Conservation (phyloP, 2,888 invertebrate species). For the Dynastes hyllus region DNA sequence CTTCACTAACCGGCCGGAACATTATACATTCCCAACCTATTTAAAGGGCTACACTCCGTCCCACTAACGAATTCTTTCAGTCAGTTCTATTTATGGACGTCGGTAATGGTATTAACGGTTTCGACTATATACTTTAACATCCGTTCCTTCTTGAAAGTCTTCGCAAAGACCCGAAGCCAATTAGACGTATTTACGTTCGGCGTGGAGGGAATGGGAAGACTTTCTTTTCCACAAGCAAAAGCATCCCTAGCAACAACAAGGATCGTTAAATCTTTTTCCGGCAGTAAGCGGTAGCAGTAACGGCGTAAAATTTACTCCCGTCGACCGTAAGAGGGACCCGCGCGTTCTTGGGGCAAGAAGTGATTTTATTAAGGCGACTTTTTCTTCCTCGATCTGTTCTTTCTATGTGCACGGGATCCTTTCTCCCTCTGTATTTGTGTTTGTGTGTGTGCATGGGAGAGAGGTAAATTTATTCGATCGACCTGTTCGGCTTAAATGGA, state of each 20-base stretch:
- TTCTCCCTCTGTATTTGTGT: not conserved
- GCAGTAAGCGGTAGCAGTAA: not conserved
- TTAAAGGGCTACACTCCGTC: not conserved
- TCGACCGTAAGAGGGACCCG: slow-evolving; percentile 21
- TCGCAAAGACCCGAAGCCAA: slow-evolving; percentile 28
- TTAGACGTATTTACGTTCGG: slow-evolving; percentile 27
- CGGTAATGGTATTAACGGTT: slow-evolving; percentile 35
- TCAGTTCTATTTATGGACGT: slow-evolving; percentile 17
- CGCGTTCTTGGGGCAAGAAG: slow-evolving; percentile 20
- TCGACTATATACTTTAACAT: slow-evolving; percentile 19
- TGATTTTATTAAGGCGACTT: slow-evolving; percentile 37
- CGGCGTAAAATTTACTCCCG: slow-evolving; percentile 17
- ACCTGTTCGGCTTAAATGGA: slow-evolving; percentile 30
- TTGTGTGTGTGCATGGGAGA: not conserved
- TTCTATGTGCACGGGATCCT: not conserved
- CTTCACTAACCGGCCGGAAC: not conserved
- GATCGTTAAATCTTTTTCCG: slow-evolving; percentile 30
- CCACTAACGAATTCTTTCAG: not conserved
- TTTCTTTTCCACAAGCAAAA: not conserved
- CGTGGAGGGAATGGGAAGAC: not conserved
- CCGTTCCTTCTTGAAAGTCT: slow-evolving; percentile 6
- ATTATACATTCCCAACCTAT: not conserved
- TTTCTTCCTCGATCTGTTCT: not conserved
- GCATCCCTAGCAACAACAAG: slow-evolving; percentile 12
- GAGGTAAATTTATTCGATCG: slow-evolving; percentile 13